phyloP scores from a whole-genome alignment of 2,888 invertebrate species.

The Tenthredo distinguenda region DNA sequence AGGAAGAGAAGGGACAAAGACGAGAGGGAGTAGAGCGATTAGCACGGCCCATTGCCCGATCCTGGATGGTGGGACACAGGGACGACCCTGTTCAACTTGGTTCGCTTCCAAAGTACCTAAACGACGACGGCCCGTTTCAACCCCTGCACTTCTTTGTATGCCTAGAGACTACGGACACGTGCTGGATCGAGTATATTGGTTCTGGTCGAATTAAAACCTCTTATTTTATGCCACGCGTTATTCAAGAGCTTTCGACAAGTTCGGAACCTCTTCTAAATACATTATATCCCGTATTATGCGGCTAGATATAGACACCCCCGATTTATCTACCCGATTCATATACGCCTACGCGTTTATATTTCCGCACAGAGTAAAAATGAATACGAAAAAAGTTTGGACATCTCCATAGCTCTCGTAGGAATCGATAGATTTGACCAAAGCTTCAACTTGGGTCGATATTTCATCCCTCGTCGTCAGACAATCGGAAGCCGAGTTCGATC shows the following conservation, averaged over 20 bases:
- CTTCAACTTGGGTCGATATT: slow-evolving; percentile 19
- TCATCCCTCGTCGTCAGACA: slow-evolving; percentile 4
- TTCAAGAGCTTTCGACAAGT: background rate
- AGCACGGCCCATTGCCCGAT: slow-evolving; percentile 75
- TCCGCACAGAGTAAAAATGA: background rate
- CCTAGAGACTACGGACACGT: slow-evolving; percentile 48
- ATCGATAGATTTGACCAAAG: slow-evolving; percentile 29
- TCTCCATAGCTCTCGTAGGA: background rate
- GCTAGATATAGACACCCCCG: too few relatives aligned
- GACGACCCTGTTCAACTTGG: slow-evolving; percentile 74
- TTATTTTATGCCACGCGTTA: slow-evolving; percentile 20
- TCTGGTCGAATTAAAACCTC: slow-evolving; percentile 30
- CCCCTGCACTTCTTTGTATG: background rate
- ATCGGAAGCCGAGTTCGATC: background rate
- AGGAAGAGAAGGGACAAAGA: slow-evolving; percentile 62
- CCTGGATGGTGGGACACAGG: slow-evolving; percentile 67
- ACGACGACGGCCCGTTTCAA: slow-evolving; percentile 55
- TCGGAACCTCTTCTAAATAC: background rate
- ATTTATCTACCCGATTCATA: background rate
- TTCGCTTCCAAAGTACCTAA: slow-evolving; percentile 67
- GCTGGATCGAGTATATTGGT: slow-evolving; percentile 55
- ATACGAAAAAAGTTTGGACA: background rate
- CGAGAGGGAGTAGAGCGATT: slow-evolving; percentile 71
- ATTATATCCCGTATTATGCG: background rate
- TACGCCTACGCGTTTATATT: background rate